Percentiles rank a stretch among this genome's conserved stretches.
phyloP scores from a whole-genome alignment of 2,113 vertebrate genomes.

The Brachyistius frenatus region DNA sequence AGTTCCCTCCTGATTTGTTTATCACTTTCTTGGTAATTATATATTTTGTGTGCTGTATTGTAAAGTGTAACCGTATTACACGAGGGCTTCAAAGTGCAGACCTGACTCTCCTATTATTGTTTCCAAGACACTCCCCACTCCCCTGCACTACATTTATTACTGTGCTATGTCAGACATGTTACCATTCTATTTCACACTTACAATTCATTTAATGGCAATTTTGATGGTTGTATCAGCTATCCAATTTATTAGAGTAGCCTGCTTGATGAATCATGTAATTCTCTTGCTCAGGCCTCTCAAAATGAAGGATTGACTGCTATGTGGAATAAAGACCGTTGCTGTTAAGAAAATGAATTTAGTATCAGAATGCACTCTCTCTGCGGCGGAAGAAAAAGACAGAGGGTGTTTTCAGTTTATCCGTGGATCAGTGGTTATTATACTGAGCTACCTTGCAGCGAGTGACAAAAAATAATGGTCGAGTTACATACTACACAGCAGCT shows the following conservation, averaged over 20 bases:
- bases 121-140: slow-evolving; percentile 49
- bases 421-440: slow-evolving; percentile 20
- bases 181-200: slow-evolving; percentile 81
- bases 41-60: slow-evolving; percentile 15
- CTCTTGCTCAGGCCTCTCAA: slow-evolving; percentile 77
- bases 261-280: slow-evolving; percentile 83
- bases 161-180: slow-evolving; percentile 68
- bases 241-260: slow-evolving; percentile 81
- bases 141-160: slow-evolving; percentile 67
- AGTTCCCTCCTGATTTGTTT: slow-evolving; percentile 53
- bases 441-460: slow-evolving; percentile 41
- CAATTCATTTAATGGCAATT: slow-evolving; percentile 82
- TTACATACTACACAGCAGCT: slow-evolving; percentile 57
- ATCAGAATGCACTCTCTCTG: slow-evolving; percentile 50
- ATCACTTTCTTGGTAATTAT: slow-evolving; percentile 39
- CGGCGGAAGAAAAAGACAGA: slow-evolving; percentile 25
- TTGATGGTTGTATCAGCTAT: slow-evolving; percentile 81
- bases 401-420: slow-evolving; percentile 46
- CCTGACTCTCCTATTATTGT: slow-evolving; percentile 28
- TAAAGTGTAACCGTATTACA: slow-evolving; percentile 17
- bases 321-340: slow-evolving; percentile 66
- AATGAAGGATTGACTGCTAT: slow-evolving; percentile 80
- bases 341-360: slow-evolving; percentile 70
- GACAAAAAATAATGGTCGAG: slow-evolving; percentile 58
- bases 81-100: slow-evolving; percentile 37